A percentile compares a stretch with the other conserved stretches of the same genome.
These are phyloP conservation scores for Numenius arquata DNA, from an alignment of 2,113 vertebrate genomes.

Conservation along the genomic window DNA sequence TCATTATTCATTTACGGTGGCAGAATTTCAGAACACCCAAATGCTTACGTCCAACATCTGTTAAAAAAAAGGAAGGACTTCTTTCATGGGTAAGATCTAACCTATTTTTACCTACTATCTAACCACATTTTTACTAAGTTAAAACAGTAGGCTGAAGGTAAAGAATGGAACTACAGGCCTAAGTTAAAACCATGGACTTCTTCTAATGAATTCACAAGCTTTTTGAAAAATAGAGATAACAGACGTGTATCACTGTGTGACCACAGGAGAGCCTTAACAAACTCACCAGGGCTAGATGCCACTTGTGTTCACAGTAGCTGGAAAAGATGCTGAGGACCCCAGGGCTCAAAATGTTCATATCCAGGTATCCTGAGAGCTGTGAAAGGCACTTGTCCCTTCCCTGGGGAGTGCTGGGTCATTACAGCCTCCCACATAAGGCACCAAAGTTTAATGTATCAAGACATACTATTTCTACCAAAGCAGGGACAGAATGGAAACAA, in stretches of 20 bases:
- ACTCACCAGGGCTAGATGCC: neutral
- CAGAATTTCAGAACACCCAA: neutral
- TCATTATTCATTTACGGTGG: neutral
- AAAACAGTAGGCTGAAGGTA: neutral
- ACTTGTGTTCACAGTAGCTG: fast-evolving
- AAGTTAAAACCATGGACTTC: neutral
- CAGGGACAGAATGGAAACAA: neutral
- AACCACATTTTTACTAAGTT: neutral
- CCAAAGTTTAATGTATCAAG: neutral
- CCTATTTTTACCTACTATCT: too few species aligned
- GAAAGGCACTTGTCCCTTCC: neutral
- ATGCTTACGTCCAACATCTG: neutral
- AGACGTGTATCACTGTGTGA: neutral
- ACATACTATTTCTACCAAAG: neutral
- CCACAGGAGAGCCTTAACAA: neutral
- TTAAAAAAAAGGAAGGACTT: neutral
- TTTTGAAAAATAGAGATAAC: neutral
- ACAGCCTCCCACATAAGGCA: neutral
- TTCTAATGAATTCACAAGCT: neutral
- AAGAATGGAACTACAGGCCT: neutral
- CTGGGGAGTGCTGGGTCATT: neutral
- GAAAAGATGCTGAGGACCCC: neutral
- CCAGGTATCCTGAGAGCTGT: neutral
- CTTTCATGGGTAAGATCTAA: neutral
- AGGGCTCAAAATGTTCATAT: neutral